A percentile compares a stretch with the other conserved stretches of the same genome.
These are phyloP conservation scores for zebrafish (Danio rerio) DNA, from an alignment of 2,113 vertebrate genomes.

Conservation along the genomic window GRCz12tu NC_133183.1:17633001-17633500, in stretches of 20 bases:
- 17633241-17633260: conserved; percentile 75
- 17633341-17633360: conserved; percentile 58
- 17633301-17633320: conserved; percentile 77
- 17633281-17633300: conserved; percentile 68
- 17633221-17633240: conserved; percentile 76
- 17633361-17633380: conserved; percentile 41
- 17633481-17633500: background rate
- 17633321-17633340: conserved; percentile 66
- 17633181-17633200: conserved; percentile 79
- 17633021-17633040: conserved; percentile 78
- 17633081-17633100: conserved; percentile 24
- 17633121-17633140: conserved; percentile 75
- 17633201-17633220: conserved; percentile 72
- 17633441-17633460: conserved; percentile 42
- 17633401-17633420: conserved; percentile 54
- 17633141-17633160: conserved; percentile 66
- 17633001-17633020: conserved; percentile 68
- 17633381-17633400: conserved; percentile 31
- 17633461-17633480: conserved; percentile 17
- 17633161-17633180: conserved; percentile 84
- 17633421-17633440: conserved; percentile 65
- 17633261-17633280: conserved; percentile 71
- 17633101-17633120: conserved; percentile 39
- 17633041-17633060: conserved; percentile 71
- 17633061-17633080: conserved; percentile 54